A percentile compares a stretch with the other conserved stretches of the same genome.
These are phyloP conservation scores for Trichogramma evanescens DNA, from an alignment of 2,888 invertebrate species.

Conservation along the genomic window DNA sequence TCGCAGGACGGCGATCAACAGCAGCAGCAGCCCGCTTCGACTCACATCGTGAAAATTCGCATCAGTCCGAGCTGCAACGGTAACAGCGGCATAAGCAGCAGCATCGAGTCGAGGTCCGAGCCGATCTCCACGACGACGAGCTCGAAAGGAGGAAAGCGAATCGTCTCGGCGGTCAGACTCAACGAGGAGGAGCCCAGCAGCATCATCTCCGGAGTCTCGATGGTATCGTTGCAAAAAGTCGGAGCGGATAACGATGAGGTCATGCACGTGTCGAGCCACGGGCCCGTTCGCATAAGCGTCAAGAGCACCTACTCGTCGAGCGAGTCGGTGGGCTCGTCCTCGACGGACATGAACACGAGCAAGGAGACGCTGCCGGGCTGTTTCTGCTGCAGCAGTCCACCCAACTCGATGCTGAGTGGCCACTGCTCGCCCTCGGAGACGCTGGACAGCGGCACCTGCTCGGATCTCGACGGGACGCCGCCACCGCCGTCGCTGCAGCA, in stretches of 20 bases:
- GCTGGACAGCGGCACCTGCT: conserved; percentile 77
- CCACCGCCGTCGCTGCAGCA: conserved; percentile 57
- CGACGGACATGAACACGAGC: conserved; percentile 32
- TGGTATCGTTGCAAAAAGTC: neutral
- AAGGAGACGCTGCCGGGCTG: conserved; percentile 31
- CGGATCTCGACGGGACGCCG: conserved; percentile 71
- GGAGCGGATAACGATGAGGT: neutral
- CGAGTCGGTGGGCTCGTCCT: conserved; percentile 14
- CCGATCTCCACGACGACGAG: conserved; percentile 38
- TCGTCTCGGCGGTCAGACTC: conserved; percentile 24
- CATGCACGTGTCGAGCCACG: neutral
- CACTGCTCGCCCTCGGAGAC: conserved; percentile 79
- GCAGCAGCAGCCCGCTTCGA: conserved; percentile 25
- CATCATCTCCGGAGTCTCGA: neutral
- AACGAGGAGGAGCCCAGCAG: conserved; percentile 5
- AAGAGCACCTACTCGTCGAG: neutral
- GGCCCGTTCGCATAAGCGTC: conserved; percentile 15
- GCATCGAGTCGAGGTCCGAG: conserved; percentile 28
- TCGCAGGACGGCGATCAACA: conserved; percentile 9
- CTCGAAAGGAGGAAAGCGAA: conserved; percentile 35
- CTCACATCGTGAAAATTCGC: conserved; percentile 64
- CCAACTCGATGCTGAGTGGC: conserved; percentile 65
- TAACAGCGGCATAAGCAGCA: too few relatives aligned
- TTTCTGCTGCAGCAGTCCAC: conserved; percentile 58
- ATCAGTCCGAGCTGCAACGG: conserved; percentile 55